Conservation (phyloP, 2,797 vertebrate genomes). For the Mionectes olivaceus region DNA sequence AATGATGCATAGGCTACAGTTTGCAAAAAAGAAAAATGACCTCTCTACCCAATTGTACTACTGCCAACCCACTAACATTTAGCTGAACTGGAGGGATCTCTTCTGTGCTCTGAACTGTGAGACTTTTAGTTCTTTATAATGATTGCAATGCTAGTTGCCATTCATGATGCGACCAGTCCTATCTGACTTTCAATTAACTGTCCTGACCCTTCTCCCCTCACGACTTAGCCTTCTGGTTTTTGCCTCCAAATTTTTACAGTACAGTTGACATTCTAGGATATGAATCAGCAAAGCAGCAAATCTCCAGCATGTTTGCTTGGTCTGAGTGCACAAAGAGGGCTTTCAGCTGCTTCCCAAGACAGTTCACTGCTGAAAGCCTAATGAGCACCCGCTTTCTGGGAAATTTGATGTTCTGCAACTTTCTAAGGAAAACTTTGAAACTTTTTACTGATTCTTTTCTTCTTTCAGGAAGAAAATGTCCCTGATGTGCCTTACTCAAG, state of each 20-base stretch:
- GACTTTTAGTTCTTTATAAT: background rate
- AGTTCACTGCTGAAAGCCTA: background rate
- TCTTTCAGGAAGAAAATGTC: slow-evolving; percentile 64
- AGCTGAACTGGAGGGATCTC: background rate
- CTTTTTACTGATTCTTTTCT: background rate
- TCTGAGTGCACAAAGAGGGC: background rate
- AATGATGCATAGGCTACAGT: background rate
- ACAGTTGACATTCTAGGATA: background rate
- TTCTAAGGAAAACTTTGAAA: background rate
- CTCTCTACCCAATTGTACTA: background rate
- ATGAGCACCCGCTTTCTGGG: background rate
- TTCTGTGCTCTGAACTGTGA: background rate
- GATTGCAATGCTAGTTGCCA: background rate
- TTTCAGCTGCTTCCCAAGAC: background rate
- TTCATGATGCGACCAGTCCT: background rate
- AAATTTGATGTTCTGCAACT: background rate
- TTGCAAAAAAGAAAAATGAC: background rate
- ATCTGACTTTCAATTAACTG: background rate
- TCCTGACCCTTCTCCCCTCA: background rate
- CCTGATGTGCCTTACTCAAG: slow-evolving; percentile 65
- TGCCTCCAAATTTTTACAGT: background rate
- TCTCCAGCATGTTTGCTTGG: background rate
- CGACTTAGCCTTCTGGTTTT: slow-evolving; percentile 2
- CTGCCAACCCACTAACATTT: background rate
- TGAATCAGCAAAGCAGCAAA: background rate